Base-by-base conservation (phyloP, 2,797 vertebrate species). In the Rousettus madagascariensis region DNA sequence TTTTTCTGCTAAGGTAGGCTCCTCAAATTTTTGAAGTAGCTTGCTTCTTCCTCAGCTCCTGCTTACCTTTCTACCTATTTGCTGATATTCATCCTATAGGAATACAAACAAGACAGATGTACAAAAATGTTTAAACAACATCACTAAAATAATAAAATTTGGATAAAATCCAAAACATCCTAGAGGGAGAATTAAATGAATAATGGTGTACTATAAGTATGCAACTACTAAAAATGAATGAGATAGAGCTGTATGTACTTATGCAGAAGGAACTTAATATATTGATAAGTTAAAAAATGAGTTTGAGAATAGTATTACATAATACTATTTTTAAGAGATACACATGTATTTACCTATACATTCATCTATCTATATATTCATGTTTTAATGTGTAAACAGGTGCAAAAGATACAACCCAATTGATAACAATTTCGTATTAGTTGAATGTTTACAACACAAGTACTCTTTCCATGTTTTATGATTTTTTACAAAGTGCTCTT, bases 221-320 rank as follows among this genome's bases (percentile, higher is more conserved):
- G 38, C 69, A 90, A 66, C 28, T 77, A 85, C 93, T 94, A 91
- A 96, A 95, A 94, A 71, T 91, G 69, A 89, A 86, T 91, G 22
- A 61, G 33, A 7, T 57, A 74, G 30, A 95, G 17, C 8, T 75
- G 6, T 49, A 53, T 33, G 8, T 72, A 59, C 43, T 72, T 86
- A 94, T 30, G 75, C 12, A 79, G 28, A 88, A 91, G 46, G 65
- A 65, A 57, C 4, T 95, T 69, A 92, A 33, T 87, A 93, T 41
- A 15, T 79, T 91, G 84, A 87, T 90, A 87, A 26, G 75, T 71
- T 91, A 9, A 57, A 90, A 86, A 86, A 59, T 57, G 63, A 92
- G 51, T 78, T 92, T 74, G 11, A 63, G 38, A 92, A 57, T 68
- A 90, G 20, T 36, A 19, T 63, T n/a, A 74, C 79, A 28, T 51